Conservation (phyloP, 2,888 invertebrate species). For the Platycheirus rosarum region DNA sequence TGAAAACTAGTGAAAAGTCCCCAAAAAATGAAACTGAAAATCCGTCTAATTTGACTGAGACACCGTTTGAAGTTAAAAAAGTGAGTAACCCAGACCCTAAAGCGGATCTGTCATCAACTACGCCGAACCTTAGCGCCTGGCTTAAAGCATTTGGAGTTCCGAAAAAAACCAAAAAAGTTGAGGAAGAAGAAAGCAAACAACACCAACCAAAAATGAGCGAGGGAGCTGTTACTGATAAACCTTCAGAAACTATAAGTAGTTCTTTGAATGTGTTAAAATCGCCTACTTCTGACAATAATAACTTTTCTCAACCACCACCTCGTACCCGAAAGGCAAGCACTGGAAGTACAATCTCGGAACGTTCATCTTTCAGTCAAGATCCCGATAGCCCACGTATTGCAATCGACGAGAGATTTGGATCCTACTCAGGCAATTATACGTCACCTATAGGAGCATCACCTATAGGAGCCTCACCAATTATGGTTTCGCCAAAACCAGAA, state of each 20-base stretch:
- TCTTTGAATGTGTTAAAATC: slow-evolving; percentile 76
- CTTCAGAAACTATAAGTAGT: slow-evolving; percentile 75
- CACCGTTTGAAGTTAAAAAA: slow-evolving; percentile 66
- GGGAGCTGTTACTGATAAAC: slow-evolving; percentile 57
- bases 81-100: slow-evolving; percentile 75
- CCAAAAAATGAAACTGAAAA: slow-evolving; percentile 43
- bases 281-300: slow-evolving; percentile 76
- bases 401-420: slow-evolving; percentile 85
- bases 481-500: slow-evolving; percentile 89
- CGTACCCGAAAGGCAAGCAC: slow-evolving; percentile 89
- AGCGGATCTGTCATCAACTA: slow-evolving; percentile 86
- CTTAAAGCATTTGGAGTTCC: slow-evolving; percentile 95
- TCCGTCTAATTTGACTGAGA: slow-evolving; percentile 19
- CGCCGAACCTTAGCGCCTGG: slow-evolving; percentile 95
- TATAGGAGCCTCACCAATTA: slow-evolving; percentile 86
- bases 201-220: slow-evolving; percentile 62
- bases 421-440: slow-evolving; percentile 88
- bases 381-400: slow-evolving; percentile 88
- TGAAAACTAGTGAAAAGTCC: slow-evolving; percentile 9
- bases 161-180: slow-evolving; percentile 87
- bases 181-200: slow-evolving; percentile 83
- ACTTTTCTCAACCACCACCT: slow-evolving; percentile 80
- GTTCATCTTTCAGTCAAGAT: slow-evolving; percentile 90
- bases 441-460: slow-evolving; percentile 86
- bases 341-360: slow-evolving; percentile 90